Percentiles rank a stretch among this genome's conserved stretches.
phyloP scores from a whole-genome alignment of 2,113 vertebrate species.

The Spheniscus mendiculus region DNA sequence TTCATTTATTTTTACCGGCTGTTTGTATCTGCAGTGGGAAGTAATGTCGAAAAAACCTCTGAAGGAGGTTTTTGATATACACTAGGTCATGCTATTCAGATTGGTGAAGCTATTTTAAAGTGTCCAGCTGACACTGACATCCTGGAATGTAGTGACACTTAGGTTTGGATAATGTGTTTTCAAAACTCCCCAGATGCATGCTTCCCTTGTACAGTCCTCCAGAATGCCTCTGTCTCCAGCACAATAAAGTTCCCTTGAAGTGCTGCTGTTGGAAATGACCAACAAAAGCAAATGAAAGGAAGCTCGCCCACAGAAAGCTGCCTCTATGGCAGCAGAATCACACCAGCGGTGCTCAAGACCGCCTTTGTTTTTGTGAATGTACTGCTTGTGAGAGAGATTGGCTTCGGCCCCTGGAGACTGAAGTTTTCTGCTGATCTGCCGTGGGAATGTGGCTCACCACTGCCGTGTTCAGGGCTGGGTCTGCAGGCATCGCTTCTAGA shows the following conservation, averaged over 20 bases:
- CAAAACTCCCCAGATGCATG: neutral
- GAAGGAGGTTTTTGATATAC: neutral
- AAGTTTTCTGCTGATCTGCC: neutral
- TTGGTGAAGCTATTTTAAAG: slow-evolving; percentile 2
- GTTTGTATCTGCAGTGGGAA: neutral
- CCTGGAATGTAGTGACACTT: neutral
- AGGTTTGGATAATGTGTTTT: neutral
- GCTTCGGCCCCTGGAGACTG: neutral
- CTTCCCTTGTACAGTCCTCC: slow-evolving; percentile 1
- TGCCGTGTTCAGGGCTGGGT: neutral
- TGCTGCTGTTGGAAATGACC: slow-evolving; percentile 26
- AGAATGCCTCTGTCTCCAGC: neutral
- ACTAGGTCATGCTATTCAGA: neutral
- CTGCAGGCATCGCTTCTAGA: neutral
- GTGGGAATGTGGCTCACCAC: neutral
- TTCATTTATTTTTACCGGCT: neutral
- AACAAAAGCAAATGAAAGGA: slow-evolving; percentile 17
- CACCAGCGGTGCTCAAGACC: neutral
- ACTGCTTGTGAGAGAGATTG: neutral
- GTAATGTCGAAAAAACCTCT: neutral
- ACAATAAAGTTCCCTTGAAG: slow-evolving; percentile 22
- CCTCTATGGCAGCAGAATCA: slow-evolving; percentile 1
- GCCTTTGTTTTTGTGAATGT: neutral
- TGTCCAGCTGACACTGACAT: neutral
- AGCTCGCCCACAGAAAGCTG: neutral